These are phyloP conservation scores for Hoplias malabaricus DNA, from an alignment of 2,113 vertebrate species.

Conservation along the genomic window DNA sequence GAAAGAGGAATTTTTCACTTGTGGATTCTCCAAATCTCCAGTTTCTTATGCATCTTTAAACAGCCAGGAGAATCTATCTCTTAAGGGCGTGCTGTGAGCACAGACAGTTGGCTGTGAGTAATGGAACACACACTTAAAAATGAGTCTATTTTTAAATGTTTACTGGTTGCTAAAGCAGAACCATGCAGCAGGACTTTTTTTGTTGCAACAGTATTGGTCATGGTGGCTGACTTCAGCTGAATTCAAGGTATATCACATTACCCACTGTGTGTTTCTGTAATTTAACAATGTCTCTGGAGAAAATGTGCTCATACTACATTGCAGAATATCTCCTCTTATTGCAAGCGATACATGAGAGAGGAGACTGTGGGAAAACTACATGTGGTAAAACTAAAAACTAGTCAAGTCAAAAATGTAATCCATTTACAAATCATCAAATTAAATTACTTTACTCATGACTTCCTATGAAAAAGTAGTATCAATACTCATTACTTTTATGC, in stretches of 20 bases:
- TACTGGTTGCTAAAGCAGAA: neutral
- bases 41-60: neutral
- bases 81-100: neutral
- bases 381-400: no score
- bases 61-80: neutral
- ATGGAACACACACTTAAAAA: neutral
- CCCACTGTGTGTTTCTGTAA: neutral
- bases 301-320: neutral
- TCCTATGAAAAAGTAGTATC: no score
- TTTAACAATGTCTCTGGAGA: neutral
- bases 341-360: neutral
- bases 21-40: neutral
- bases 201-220: neutral
- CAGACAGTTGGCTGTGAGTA: neutral
- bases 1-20: slow-evolving; percentile 4
- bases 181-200: neutral
- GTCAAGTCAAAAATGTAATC: no score
- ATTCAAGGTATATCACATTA: neutral
- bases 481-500: no score
- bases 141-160: neutral
- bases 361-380: neutral
- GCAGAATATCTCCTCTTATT: neutral
- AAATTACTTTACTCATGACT: no score
- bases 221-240: neutral
- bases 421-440: no score